Base-by-base conservation (phyloP, 2,888 invertebrate genomes). In the Scrobipalpa atriplicella region DNA sequence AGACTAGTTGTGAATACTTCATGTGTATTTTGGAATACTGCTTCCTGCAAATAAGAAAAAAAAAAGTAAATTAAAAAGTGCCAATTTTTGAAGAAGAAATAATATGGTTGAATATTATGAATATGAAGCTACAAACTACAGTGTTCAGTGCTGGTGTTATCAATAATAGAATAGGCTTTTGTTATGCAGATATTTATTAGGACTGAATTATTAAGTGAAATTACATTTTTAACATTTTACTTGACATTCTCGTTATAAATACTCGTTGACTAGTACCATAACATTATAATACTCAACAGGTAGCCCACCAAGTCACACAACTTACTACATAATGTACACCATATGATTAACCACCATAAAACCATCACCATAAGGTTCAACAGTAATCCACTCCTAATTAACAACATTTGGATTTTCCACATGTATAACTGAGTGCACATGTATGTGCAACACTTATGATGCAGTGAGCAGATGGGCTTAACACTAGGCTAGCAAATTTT, bases 11-110 rank as follows among this genome's bases (percentile, higher is more conserved):
- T 80, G 78, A 84, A 86, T 80, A 91, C 90, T 90, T 92, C 92
- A 92, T 83, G 92, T 92, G 86, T 92, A 92, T 90, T 92, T 92
- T 87, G 92, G 92, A 87, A 91, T 86, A 90, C 92, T 89, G 90
- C 85, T 86, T 83, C 92, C 92, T 92, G 92, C 70, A 92, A 92
- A 89, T 83, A 88, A 89, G 78, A 85, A 80, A 85, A 82, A 47
- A 76, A 75, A 72, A 68, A 72, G 69, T 69, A 54, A 72, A 70
- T 70, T 62, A 67, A 68, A 69, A 70, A 0, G 58, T 58, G 58
- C 54, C 21, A 56, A 29, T 56, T 56, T 21, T 29, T 9, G 2
- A 2, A 11, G 0, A 11, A 56, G 21, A 29, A 18, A 52, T 9
- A 19, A 52, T 19, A 10, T 52, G 52, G 18, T 52, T 16, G 10